Evolutionary conservation across 2,113 vertebrate species (phyloP).

Genomic region (Papio anubis): DNA sequence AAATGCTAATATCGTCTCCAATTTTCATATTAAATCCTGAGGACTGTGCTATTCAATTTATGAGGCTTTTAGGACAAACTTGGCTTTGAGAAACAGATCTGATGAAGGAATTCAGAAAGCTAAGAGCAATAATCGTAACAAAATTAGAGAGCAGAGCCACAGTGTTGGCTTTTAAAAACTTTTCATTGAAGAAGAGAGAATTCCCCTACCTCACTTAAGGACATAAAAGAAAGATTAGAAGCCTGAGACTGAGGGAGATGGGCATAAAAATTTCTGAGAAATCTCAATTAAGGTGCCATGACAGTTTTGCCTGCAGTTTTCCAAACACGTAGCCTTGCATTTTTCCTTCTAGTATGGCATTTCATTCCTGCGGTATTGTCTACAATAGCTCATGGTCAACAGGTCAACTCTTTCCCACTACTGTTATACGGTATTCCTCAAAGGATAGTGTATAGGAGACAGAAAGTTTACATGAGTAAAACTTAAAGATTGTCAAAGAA

Average conservation of each 20-base stretch:
- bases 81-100: conserved; percentile 14
- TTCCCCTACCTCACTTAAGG: not conserved
- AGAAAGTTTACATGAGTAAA: not conserved
- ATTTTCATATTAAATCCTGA: conserved; percentile 28
- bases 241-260: not conserved
- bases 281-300: not conserved
- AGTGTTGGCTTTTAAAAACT: conserved; percentile 11
- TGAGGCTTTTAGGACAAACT: conserved; percentile 1
- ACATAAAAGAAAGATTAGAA: conserved; percentile 3
- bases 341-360: not conserved
- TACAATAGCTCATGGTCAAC: not conserved
- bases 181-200: conserved; percentile 26
- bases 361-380: not conserved
- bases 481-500: not conserved
- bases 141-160: not conserved
- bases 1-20: conserved; percentile 39
- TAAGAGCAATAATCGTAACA: not conserved
- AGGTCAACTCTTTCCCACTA: not conserved
- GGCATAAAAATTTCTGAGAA: not conserved
- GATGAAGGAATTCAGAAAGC: conserved; percentile 29
- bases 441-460: not conserved
- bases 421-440: not conserved
- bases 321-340: not conserved
- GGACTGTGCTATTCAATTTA: not conserved
- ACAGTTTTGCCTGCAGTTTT: not conserved